Conservation (phyloP, 2,888 invertebrate species). For the Eupithecia subumbrata region DNA sequence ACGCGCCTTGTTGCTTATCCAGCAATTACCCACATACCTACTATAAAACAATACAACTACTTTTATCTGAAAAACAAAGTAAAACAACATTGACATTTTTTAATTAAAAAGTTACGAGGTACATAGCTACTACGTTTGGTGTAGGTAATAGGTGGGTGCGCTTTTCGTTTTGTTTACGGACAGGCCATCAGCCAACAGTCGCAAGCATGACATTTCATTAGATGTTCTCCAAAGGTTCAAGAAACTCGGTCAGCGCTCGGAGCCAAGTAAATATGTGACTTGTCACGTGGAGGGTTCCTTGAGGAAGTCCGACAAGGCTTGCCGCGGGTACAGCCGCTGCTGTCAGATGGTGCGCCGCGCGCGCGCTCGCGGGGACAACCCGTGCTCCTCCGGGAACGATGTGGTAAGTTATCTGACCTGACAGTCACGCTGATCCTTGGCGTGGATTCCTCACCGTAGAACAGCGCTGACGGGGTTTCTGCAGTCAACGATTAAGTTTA, state of each 20-base stretch:
- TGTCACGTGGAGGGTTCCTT: slow-evolving; percentile 87
- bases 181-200: background rate
- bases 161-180: background rate
- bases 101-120: background rate
- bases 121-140: background rate
- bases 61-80: background rate
- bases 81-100: background rate
- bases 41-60: background rate
- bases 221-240: slow-evolving; percentile 60
- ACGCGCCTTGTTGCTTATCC: background rate
- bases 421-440: background rate
- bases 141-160: background rate
- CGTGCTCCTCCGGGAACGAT: slow-evolving; percentile 79
- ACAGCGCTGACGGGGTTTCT: background rate
- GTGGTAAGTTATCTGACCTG: slow-evolving; percentile 47
- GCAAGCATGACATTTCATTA: slow-evolving; percentile 11
- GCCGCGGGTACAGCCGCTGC: slow-evolving; percentile 63
- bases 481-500: background rate
- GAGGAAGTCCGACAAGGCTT: slow-evolving; percentile 83
- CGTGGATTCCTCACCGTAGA: background rate
- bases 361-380: slow-evolving; percentile 73
- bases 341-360: slow-evolving; percentile 73
- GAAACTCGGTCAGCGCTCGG: slow-evolving; percentile 85
- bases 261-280: slow-evolving; percentile 87
- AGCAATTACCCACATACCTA: background rate